Conservation (phyloP, 1,140 invertebrate genomes). For the Hestina assimilis region DNA sequence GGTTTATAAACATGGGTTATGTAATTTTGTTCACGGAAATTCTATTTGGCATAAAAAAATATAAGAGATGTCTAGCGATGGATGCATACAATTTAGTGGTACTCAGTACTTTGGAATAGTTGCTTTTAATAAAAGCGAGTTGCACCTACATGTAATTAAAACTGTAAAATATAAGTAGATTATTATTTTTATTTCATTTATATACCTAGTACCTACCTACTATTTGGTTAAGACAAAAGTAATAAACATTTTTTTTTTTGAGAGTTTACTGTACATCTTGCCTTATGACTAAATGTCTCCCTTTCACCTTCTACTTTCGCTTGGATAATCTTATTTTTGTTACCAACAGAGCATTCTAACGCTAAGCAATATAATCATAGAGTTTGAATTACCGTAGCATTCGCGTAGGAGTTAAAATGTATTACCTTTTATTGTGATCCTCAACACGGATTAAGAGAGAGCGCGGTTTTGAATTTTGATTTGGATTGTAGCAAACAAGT, state of each 20-base stretch:
- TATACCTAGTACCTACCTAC: too few species aligned
- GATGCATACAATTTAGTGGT: too few species aligned
- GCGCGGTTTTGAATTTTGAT: conserved; percentile 78
- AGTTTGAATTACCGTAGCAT: conserved; percentile 42
- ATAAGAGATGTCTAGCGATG: too few species aligned
- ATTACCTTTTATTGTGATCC: conserved; percentile 78
- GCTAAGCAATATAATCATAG: conserved; percentile 39
- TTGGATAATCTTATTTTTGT: conserved; percentile 75
- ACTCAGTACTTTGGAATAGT: too few species aligned
- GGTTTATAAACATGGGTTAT: too few species aligned
- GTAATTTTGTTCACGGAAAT: too few species aligned
- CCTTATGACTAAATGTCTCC: conserved; percentile 70
- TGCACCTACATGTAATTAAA: too few species aligned
- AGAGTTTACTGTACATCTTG: conserved; percentile 27
- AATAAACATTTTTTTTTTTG: not conserved
- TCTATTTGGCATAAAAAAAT: too few species aligned
- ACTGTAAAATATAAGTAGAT: too few species aligned
- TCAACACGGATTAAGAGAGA: conserved; percentile 76
- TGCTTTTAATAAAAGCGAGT: too few species aligned
- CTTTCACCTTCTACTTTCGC: conserved; percentile 77
- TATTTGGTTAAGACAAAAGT: too few species aligned
- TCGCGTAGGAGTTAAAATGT: conserved; percentile 66
- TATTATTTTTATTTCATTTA: too few species aligned
- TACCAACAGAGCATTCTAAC: conserved; percentile 42
- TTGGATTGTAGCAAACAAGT: conserved; percentile 63